A percentile compares a stretch with the other conserved stretches of the same genome.
These are phyloP conservation scores for Scaptomyza cyrtandrae DNA, from an alignment of 2,888 invertebrate genomes.

Conservation along the genomic window DNA sequence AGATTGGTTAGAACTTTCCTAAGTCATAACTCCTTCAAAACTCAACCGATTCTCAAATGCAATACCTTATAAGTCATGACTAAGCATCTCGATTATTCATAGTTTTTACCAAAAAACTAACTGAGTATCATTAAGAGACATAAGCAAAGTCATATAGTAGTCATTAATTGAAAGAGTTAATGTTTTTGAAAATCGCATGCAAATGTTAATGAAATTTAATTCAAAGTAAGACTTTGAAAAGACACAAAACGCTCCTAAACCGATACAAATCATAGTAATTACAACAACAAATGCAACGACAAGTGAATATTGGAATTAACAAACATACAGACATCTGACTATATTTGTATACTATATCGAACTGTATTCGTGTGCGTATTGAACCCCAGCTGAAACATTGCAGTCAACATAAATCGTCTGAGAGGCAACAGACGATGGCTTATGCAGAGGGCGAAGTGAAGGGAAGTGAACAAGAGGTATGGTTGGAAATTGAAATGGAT, in stretches of 20 bases:
- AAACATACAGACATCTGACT: slow-evolving; percentile 5
- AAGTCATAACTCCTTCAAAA: too few species aligned
- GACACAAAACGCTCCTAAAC: slow-evolving; percentile 27
- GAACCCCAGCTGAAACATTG: slow-evolving; percentile 57
- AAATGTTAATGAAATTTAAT: too few species aligned
- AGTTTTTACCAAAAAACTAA: too few species aligned
- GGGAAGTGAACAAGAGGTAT: neutral
- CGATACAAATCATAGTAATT: slow-evolving; percentile 22
- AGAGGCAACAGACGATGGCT: slow-evolving; percentile 35
- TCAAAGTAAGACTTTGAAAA: too few species aligned
- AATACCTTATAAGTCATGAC: too few species aligned
- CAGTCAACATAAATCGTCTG: slow-evolving; percentile 63
- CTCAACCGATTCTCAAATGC: too few species aligned
- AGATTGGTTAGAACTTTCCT: too few species aligned
- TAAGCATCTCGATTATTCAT: too few species aligned
- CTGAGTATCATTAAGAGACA: too few species aligned
- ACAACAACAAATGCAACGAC: slow-evolving; percentile 23
- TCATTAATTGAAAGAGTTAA: too few species aligned
- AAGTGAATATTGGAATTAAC: slow-evolving; percentile 22
- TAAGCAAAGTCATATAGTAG: too few species aligned
- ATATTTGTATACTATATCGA: neutral
- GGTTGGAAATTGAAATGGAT: slow-evolving; percentile 1
- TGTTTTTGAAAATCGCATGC: too few species aligned
- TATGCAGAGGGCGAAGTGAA: slow-evolving; percentile 8
- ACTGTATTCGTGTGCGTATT: slow-evolving; percentile 9